phyloP scores from a whole-genome alignment of 2,797 vertebrate genomes.

The Oophaga sylvatica region DNA sequence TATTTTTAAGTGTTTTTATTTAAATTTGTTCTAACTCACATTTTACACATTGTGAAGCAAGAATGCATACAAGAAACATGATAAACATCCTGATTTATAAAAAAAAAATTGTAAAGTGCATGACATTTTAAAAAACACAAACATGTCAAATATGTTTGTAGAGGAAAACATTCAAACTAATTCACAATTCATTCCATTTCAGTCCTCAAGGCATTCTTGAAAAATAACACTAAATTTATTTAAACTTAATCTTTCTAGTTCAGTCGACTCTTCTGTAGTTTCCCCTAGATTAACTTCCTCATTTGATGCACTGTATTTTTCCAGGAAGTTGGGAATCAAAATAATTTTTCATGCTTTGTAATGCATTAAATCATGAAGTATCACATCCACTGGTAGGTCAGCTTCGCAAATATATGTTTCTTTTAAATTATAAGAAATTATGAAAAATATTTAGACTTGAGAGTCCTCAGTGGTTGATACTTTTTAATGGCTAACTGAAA shows the following conservation, averaged over 20 bases:
- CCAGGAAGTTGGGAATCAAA: not conserved
- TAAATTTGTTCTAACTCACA: too few species aligned
- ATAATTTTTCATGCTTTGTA: not conserved
- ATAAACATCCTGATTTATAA: not conserved
- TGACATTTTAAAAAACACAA: conserved; percentile 11
- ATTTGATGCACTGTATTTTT: conserved; percentile 15
- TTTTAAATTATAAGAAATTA: not conserved
- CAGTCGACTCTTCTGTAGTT: conserved; percentile 14
- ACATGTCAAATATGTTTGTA: not conserved
- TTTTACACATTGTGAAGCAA: not conserved
- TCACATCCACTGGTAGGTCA: not conserved
- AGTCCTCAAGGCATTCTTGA: conserved; percentile 27
- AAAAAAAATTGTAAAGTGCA: not conserved
- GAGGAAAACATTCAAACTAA: conserved; percentile 27
- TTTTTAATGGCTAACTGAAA: too few species aligned
- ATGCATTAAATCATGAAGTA: conserved; percentile 11
- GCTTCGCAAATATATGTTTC: not conserved
- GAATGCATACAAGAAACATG: not conserved
- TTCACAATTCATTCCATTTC: conserved; percentile 22
- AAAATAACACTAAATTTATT: conserved; percentile 14
- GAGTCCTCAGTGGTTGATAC: too few species aligned
- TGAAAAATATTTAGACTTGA: too few species aligned
- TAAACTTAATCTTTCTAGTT: conserved; percentile 12
- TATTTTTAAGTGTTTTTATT: too few species aligned
- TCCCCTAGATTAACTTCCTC: conserved; percentile 18